Base-by-base conservation (phyloP, 2,888 invertebrate genomes). In the Hyppa rectilinea region DNA sequence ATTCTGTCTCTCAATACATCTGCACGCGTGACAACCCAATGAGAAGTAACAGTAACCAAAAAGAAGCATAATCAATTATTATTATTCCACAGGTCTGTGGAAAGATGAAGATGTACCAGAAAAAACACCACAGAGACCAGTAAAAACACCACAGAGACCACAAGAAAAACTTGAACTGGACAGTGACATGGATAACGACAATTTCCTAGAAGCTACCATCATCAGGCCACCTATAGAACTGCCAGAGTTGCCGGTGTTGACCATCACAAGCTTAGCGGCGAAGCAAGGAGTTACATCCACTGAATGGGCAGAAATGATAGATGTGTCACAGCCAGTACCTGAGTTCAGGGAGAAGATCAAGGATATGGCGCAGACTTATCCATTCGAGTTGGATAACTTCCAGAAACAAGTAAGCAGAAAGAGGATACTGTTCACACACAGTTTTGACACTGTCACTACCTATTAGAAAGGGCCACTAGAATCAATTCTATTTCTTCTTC, bases 351-450 rank as follows among this genome's bases (percentile, higher is more conserved):
- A 98, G 83, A 96, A 96, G 87, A 97, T 99, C 71, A 98, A 98
- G 6, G 97, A 98, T 75, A 98, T 98, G 95, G 99, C 99, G 0
- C 97, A 98, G 87, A 97, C 96, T 73, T 99, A 97, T 93, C 97
- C 98, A 2, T 99, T 99, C 93, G 98, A 99, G 87, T 96, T 99
- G 87, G 99, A 99, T 92, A 98, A 97, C 34, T 99, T 99, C 91
- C 99, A 99, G 91, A 99, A 99, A 94, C 98, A 98, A 93, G 97
- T 96, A 87, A 59, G 59, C 26, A 50, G 29, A n/a, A n/a, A n/a
- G n/a, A n/a, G n/a, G n/a, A n/a, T n/a, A n/a, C n/a, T n/a, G n/a
- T n/a, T n/a, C n/a, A n/a, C n/a, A n/a, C n/a, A n/a, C n/a, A n/a
- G n/a, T n/a, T n/a, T n/a, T n/a, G n/a, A n/a, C n/a, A n/a, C n/a